phyloP scores from a whole-genome alignment of 2,888 invertebrate genomes.

The Luffia ferchaultella region DNA sequence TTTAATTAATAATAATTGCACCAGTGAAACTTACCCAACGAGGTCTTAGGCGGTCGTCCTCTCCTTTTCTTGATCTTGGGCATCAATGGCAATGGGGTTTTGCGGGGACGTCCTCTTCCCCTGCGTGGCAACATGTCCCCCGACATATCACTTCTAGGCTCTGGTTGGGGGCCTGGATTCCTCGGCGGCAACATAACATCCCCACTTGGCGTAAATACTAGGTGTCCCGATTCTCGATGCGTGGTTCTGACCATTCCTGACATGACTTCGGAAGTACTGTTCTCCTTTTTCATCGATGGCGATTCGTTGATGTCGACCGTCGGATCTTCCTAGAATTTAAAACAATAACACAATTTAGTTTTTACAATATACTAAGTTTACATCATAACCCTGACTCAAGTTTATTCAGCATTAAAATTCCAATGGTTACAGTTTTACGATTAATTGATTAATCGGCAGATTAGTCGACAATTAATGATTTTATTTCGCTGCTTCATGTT shows the following conservation, averaged over 20 bases:
- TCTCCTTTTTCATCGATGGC: conserved; percentile 28
- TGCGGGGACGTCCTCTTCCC: conserved; percentile 59
- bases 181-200: conserved; percentile 18
- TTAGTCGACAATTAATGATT: too few species aligned
- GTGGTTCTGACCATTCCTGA: conserved; percentile 59
- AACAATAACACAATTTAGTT: too few species aligned
- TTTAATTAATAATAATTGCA: too few species aligned
- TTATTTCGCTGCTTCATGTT: too few species aligned
- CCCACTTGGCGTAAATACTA: conserved; percentile 18
- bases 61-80: conserved; percentile 55
- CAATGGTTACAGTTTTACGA: too few species aligned
- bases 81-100: conserved; percentile 56
- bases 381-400: too few species aligned
- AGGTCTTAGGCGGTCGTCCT: conserved; percentile 57
- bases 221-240: conserved; percentile 40
- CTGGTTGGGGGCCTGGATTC: not conserved
- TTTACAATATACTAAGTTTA: too few species aligned
- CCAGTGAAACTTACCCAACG: conserved; percentile 52
- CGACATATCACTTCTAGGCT: conserved; percentile 12
- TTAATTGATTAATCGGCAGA: too few species aligned
- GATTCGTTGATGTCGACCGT: conserved; percentile 48
- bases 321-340: conserved; percentile 48
- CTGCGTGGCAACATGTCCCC: conserved; percentile 43
- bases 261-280: conserved; percentile 49
- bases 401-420: not conserved